Evolutionary conservation across 2,113 vertebrate species (phyloP), one percentile per base, ranked within the genome.

Genomic region (Chaetodon trifascialis): DNA sequence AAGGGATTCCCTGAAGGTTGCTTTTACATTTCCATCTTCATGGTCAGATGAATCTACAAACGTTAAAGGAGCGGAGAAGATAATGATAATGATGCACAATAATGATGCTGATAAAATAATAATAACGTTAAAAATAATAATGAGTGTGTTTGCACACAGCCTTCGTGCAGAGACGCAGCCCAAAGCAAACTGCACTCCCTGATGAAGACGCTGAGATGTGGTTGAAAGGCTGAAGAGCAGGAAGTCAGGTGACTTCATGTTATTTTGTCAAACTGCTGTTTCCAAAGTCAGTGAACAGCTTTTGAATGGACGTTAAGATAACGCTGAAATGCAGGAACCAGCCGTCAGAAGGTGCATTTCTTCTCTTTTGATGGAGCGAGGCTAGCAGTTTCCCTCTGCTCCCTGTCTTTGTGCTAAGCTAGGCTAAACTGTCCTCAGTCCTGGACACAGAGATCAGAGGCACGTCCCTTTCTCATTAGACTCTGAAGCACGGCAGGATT

Each of bases 1-100:
- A 34, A 51, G 86, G 91, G 86, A 86, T 88, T 88, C 79, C 91
- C 84, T 79, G 73, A 68, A 77, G 77, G 79, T 40, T 55, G 47
- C 42, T 25, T 60, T 67, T 9, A 19, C 38, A 47, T 64, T 51
- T 23, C 21, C 38, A n/a, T 64, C 47, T 74, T 82, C 23, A 71
- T 47, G 9, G 30, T 51, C 9, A 15, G 42, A 47, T 46, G 54
- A 82, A 68, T 19, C 11, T 44, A 56, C 19, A 34, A 5, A 46
- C 19, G 16, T 5, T 7, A 23, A 19, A 15, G 19, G 21, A n/a
- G 4, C 1, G n/a, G 44, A 58, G 42, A 58, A 49, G 12, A 8
- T 1, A 5, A 19, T 64, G 46, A 11, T 2, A n/a, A n/a, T n/a
- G n/a, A n/a, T n/a, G 5, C 16, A 30, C 30, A 34, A 34, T 19